Percentiles rank a stretch among this genome's conserved stretches.
Evolutionary conservation across 1,140 invertebrate species (phyloP).

Genomic region (Pomacea maculata): DNA sequence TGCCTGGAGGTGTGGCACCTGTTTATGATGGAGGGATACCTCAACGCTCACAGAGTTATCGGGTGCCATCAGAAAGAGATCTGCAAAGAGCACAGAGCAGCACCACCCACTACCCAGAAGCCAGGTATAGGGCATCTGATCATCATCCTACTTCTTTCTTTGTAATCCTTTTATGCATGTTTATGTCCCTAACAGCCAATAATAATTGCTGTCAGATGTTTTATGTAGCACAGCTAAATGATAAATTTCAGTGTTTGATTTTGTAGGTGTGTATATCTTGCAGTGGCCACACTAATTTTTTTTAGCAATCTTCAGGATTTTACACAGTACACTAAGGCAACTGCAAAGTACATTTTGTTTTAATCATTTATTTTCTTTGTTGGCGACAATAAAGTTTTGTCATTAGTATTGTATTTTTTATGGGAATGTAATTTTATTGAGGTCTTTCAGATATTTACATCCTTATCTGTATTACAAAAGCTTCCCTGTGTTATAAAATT

Average conservation of each 20-base stretch:
- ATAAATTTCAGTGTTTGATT: not conserved
- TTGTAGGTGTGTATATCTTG: not conserved
- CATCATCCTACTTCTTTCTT: not conserved
- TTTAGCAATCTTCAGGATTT: no score
- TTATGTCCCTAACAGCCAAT: not conserved
- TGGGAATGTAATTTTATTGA: no score
- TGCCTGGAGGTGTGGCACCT: conserved; percentile 25
- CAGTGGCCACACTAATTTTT: no score
- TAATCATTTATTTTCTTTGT: no score
- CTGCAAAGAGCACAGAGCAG: conserved; percentile 40
- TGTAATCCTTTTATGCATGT: not conserved
- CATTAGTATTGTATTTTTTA: no score
- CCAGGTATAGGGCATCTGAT: conserved; percentile 24
- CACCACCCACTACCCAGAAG: conserved; percentile 34
- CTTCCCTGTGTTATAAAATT: no score
- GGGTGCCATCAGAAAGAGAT: conserved; percentile 45
- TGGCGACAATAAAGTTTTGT: no score
- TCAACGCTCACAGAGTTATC: conserved; percentile 53
- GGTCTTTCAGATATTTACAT: no score
- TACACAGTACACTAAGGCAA: no score
- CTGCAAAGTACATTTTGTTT: no score
- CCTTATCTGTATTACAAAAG: no score
- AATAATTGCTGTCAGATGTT: not conserved
- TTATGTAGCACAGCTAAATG: not conserved
- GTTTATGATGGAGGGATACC: conserved; percentile 5